phyloP scores from a whole-genome alignment of 2,888 invertebrate species.

The Hanleya hanleyi region DNA sequence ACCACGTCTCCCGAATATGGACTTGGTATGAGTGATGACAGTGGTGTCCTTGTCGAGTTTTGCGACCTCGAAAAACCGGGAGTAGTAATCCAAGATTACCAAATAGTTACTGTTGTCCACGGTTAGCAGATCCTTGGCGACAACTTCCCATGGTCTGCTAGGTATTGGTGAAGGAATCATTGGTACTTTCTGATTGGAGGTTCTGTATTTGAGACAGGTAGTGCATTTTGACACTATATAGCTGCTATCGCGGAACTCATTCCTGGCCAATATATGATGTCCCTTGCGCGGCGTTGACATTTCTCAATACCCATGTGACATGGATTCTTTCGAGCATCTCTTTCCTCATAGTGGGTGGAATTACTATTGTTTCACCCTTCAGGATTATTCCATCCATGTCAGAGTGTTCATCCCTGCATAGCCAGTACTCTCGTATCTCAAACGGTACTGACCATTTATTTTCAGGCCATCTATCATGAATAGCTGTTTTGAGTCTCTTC shows the following conservation, averaged over 20 bases:
- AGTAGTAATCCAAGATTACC: conserved; percentile 38
- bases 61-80: conserved; percentile 33
- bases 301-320: conserved; percentile 40
- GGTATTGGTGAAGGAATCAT: conserved; percentile 22
- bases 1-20: conserved; percentile 32
- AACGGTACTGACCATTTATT: conserved; percentile 13
- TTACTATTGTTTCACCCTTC: conserved; percentile 15
- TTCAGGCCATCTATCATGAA: conserved; percentile 17
- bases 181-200: conserved; percentile 25
- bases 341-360: conserved; percentile 3
- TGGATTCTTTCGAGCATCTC: conserved; percentile 26
- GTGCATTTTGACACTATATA: conserved; percentile 29
- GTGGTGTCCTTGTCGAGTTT: conserved; percentile 19
- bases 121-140: conserved; percentile 31
- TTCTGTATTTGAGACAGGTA: conserved; percentile 24
- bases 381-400: conserved; percentile 5
- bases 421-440: conserved; percentile 24
- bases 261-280: conserved; percentile 40
- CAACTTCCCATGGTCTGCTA: conserved; percentile 25
- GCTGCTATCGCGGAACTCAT: conserved; percentile 32
- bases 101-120: conserved; percentile 23
- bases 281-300: conserved; percentile 25
- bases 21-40: conserved; percentile 30
- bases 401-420: conserved; percentile 12
- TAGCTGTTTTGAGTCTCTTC: background rate